Conservation (phyloP, 1,140 invertebrate genomes). For the Aphaenogaster floridana region DNA sequence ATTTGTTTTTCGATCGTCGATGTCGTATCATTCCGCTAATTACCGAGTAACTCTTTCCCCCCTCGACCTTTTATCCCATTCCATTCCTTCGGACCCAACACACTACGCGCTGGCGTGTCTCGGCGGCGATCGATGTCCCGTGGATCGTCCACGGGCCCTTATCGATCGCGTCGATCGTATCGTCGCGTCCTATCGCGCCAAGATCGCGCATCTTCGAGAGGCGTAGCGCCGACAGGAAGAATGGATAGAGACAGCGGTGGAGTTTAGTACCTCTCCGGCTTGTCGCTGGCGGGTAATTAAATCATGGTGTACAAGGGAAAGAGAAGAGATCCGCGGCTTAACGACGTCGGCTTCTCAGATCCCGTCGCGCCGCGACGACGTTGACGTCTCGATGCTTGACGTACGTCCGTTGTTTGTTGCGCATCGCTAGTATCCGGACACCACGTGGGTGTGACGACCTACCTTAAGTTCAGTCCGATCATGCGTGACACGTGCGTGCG, state of each 20-base stretch:
- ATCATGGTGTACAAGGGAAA: slow-evolving; percentile 69
- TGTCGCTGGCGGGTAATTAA: slow-evolving; percentile 76
- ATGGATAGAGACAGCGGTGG: slow-evolving; percentile 61
- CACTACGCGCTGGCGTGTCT: slow-evolving; percentile 38
- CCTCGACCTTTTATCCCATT: background rate
- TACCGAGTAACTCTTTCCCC: slow-evolving; percentile 76
- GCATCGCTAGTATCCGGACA: slow-evolving; percentile 27
- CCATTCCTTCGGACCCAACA: background rate
- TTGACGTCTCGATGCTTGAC: slow-evolving; percentile 38
- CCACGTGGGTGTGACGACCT: slow-evolving; percentile 46
- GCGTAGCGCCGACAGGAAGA: slow-evolving; percentile 51
- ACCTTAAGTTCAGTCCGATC: background rate
- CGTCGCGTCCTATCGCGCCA: slow-evolving; percentile 69
- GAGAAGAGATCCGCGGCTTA: slow-evolving; percentile 24
- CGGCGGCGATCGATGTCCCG: slow-evolving; percentile 67
- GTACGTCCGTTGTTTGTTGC: slow-evolving; percentile 28
- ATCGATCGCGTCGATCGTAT: slow-evolving; percentile 78
- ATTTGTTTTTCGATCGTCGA: slow-evolving; percentile 39
- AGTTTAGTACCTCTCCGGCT: slow-evolving; percentile 55
- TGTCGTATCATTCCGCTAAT: slow-evolving; percentile 71
- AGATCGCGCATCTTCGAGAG: slow-evolving; percentile 71
- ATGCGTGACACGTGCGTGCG: slow-evolving; percentile 7
- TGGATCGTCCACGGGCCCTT: slow-evolving; percentile 59
- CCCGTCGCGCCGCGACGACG: slow-evolving; percentile 31
- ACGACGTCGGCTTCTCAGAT: slow-evolving; percentile 60